Conservation (phyloP, 2,797 vertebrate genomes). For the Heteromormyrus szaboi region DNA sequence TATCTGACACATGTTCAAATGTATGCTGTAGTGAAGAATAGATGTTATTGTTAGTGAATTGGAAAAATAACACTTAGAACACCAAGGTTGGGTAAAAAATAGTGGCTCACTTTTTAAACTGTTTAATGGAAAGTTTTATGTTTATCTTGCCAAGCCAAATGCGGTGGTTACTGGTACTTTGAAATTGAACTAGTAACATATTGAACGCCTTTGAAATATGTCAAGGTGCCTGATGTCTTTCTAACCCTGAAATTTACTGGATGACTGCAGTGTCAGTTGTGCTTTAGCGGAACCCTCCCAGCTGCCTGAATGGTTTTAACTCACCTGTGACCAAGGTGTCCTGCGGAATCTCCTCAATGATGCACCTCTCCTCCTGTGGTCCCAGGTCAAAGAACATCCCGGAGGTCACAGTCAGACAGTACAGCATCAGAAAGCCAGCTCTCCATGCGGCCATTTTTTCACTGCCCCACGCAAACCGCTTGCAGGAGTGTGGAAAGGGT, state of each 20-base stretch:
- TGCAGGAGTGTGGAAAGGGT: neutral
- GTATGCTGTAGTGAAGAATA: neutral
- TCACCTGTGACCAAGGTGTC: constrained; percentile 77
- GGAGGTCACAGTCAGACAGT: constrained; percentile 56
- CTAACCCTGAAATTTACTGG: neutral
- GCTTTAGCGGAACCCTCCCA: neutral
- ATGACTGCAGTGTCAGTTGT: neutral
- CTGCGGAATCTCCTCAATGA: constrained; percentile 82
- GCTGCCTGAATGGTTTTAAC: constrained; percentile 31
- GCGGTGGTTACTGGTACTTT: neutral
- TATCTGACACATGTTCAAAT: neutral
- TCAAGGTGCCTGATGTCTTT: neutral
- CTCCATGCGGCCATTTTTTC: constrained; percentile 50
- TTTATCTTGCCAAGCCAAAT: neutral
- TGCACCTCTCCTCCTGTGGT: constrained; percentile 79
- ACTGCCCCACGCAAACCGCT: neutral
- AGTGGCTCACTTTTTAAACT: neutral
- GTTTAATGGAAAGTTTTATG: neutral
- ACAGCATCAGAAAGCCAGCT: constrained; percentile 50
- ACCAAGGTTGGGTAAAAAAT: neutral
- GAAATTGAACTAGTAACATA: neutral
- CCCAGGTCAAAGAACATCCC: constrained; percentile 79
- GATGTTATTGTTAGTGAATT: neutral
- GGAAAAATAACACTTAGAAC: neutral
- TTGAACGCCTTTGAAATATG: neutral